phyloP scores from a whole-genome alignment of 2,888 invertebrate genomes.

The Caenorhabditis japonica region DNA sequence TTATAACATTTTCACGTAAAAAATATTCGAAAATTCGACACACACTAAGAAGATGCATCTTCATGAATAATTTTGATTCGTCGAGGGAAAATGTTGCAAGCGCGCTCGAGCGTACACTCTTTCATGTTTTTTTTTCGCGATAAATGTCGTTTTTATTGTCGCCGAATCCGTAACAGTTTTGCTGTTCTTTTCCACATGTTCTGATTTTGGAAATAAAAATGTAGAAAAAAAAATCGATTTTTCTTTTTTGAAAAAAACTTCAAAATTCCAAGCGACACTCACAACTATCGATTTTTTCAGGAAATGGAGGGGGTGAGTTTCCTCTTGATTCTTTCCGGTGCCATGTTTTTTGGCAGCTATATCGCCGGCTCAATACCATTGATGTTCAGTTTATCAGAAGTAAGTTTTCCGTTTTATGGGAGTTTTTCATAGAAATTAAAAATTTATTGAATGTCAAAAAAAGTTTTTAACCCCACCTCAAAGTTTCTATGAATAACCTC shows the following conservation, averaged over 20 bases:
- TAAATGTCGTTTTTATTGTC: slow-evolving; percentile 30
- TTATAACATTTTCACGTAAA: no score
- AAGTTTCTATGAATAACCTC: no score
- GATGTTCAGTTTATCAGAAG: slow-evolving; percentile 94
- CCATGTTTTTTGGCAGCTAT: slow-evolving; percentile 97
- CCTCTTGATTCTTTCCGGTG: slow-evolving; percentile 50
- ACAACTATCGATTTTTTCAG: no score
- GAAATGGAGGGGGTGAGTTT: slow-evolving; percentile 58
- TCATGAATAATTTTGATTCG: no score
- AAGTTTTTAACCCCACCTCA: no score
- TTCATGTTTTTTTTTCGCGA: slow-evolving; percentile 10
- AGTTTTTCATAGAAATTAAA: no score
- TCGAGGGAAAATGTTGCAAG: slow-evolving; percentile 19
- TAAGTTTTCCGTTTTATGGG: slow-evolving; percentile 79
- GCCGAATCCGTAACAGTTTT: slow-evolving; percentile 12
- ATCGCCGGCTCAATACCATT: slow-evolving; percentile 94
- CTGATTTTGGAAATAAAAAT: background rate
- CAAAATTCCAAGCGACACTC: no score
- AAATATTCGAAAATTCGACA: no score
- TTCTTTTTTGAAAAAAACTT: background rate
- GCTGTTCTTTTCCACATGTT: slow-evolving; percentile 18
- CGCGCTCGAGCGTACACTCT: slow-evolving; percentile 22
- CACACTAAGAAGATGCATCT: no score
- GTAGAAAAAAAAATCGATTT: background rate
- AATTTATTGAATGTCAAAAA: no score